phyloP scores from a whole-genome alignment of 35 echinoderm and acorn worm genomes.

The Ophioderma brevispina region DNA sequence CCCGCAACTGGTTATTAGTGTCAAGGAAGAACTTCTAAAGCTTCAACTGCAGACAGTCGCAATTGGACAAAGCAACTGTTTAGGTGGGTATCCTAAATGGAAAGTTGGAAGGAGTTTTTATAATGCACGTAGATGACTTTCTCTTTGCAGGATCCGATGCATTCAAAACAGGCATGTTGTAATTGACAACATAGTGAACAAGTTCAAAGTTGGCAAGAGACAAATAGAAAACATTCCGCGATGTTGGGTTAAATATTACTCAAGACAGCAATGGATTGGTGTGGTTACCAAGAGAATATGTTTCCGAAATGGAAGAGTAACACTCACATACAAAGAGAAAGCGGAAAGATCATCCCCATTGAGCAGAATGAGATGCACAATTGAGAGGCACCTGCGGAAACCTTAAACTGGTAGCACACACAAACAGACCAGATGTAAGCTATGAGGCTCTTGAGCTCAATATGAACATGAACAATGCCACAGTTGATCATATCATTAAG shows the following conservation, averaged over 20 bases:
- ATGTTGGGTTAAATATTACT: background rate
- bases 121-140: conserved; percentile 27
- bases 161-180: conserved; percentile 24
- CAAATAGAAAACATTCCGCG: background rate
- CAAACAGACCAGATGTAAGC: conserved; percentile 43
- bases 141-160: conserved; percentile 42
- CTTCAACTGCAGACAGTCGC: conserved; percentile 9
- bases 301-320: conserved; percentile 35
- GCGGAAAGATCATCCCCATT: conserved; percentile 24
- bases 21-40: conserved; percentile 13
- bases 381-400: conserved; percentile 36
- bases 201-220: conserved; percentile 1
- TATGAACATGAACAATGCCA: conserved; percentile 36
- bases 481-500: conserved; percentile 31
- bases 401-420: conserved; percentile 38
- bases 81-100: conserved; percentile 2
- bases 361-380: conserved; percentile 30
- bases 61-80: background rate
- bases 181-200: conserved; percentile 18
- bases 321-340: background rate
- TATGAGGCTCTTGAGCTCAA: conserved; percentile 61
- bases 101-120: background rate
- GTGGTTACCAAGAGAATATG: conserved; percentile 25
- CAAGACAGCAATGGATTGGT: conserved; percentile 16
- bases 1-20: conserved; percentile 30